Percentiles rank a stretch among this genome's conserved stretches.
Conservation (phyloP, 2,888 invertebrate species). For the Calameuta idolon region DNA sequence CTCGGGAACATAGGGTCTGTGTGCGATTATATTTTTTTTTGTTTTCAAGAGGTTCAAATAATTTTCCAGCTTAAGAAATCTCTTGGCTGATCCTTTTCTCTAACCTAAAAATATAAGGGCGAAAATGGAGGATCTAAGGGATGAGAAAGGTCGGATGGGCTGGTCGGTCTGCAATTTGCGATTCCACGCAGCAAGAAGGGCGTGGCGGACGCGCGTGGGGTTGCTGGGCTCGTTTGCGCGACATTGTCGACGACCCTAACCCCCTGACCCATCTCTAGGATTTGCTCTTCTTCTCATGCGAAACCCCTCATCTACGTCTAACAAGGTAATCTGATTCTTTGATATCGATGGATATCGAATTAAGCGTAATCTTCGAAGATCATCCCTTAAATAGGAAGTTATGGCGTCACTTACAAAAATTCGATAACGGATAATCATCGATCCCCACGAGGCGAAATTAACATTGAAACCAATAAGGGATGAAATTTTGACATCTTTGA, state of each 20-base stretch:
- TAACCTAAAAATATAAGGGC: not conserved
- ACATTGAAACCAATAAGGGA: not conserved
- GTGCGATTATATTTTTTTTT: not conserved
- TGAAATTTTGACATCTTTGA: not conserved
- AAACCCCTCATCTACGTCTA: constrained; percentile 22
- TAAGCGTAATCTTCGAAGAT: constrained; percentile 4
- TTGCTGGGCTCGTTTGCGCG: constrained; percentile 57
- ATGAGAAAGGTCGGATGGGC: constrained; percentile 13
- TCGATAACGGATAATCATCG: not conserved
- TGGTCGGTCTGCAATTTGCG: constrained; percentile 51
- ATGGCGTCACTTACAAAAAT: not conserved
- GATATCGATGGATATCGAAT: constrained; percentile 34
- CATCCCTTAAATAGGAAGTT: not conserved
- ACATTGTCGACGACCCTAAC: constrained; percentile 57
- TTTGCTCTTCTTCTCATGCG: constrained; percentile 20
- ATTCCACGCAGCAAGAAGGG: constrained; percentile 56
- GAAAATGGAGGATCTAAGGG: constrained; percentile 4
- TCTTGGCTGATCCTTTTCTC: not conserved
- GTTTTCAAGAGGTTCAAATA: not conserved
- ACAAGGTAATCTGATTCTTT: constrained; percentile 39
- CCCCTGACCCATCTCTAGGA: constrained; percentile 19
- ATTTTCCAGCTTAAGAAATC: not conserved
- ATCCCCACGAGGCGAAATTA: not conserved
- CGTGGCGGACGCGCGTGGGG: constrained; percentile 57
- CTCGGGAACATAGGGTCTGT: not conserved